Evolutionary conservation across 2,888 invertebrate species (phyloP), one percentile per base, ranked within the genome.

Genomic region (Gibbula magus): DNA sequence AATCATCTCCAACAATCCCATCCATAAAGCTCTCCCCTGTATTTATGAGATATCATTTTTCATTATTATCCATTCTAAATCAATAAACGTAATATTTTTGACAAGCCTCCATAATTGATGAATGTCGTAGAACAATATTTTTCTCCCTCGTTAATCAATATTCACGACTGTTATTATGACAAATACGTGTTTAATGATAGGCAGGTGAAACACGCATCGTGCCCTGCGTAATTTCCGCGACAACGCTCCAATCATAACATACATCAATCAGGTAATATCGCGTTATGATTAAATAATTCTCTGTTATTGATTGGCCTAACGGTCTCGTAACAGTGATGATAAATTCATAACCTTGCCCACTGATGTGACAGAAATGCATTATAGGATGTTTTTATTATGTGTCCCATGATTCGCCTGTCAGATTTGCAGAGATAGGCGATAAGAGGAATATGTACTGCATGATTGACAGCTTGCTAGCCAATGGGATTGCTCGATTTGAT

Each of bases 171-270:
- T 70, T 70, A 39, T 70, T 70, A 70, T 39, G 70, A 70, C 70
- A 70, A 70, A 70, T 70, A 35, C 70, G 70, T 70, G 70, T 70
- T 32, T 70, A 35, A 70, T 70, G 70, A 70, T n/a, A 39, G 35
- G 25, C 70, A 70, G 70, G 70, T 70, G 70, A 35, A 32, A 70
- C 35, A 39, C 35, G 13, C 39, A 20, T 32, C 70, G 20, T 35
- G 10, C 10, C 16, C 13, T 13, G 10, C 35, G 70, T 32, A 32
- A 70, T 70, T 70, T 70, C 70, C 70, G 70, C 39, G 70, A 70
- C 39, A 35, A 70, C 35, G 70, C 35, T 70, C 70, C n/a, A 35
- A 35, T 70, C 70, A 70, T 70, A 70, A 70, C 70, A 39, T 39
- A 70, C 70, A 70, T 70, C 70, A 70, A 70, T 70, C 70, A 70